Conservation (phyloP, 2,888 invertebrate species). For the Aspidiotus destructor region DNA sequence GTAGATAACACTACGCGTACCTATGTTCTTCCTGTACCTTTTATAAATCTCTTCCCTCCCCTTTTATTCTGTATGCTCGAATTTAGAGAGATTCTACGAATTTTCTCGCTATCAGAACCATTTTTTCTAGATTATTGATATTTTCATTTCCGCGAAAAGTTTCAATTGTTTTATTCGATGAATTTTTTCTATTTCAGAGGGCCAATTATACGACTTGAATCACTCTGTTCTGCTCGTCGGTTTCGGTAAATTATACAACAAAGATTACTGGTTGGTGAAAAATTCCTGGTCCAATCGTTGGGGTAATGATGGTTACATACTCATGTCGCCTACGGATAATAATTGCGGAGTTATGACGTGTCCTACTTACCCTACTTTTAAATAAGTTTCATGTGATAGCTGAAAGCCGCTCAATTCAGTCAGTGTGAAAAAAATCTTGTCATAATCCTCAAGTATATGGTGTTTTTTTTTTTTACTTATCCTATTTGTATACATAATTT, state of each 20-base stretch:
- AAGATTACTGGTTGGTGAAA: constrained; percentile 86
- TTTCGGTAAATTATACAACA: constrained; percentile 70
- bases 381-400: background rate
- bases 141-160: background rate
- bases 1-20: too few species aligned
- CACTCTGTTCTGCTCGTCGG: constrained; percentile 91
- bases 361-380: constrained; percentile 64
- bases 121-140: background rate
- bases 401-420: too few species aligned
- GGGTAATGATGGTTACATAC: constrained; percentile 92
- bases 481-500: too few species aligned
- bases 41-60: too few species aligned
- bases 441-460: too few species aligned
- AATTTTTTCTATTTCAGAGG: constrained; percentile 49
- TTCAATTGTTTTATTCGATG: background rate
- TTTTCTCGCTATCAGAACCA: too few species aligned
- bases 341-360: constrained; percentile 85
- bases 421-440: too few species aligned
- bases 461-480: too few species aligned
- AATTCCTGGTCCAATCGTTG: constrained; percentile 96
- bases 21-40: too few species aligned
- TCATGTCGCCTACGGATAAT: constrained; percentile 81
- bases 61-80: too few species aligned
- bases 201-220: constrained; percentile 66
- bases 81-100: too few species aligned